Evolutionary conservation across 2,113 vertebrate genomes (phyloP).

Genomic region (Istiophorus platypterus): DNA sequence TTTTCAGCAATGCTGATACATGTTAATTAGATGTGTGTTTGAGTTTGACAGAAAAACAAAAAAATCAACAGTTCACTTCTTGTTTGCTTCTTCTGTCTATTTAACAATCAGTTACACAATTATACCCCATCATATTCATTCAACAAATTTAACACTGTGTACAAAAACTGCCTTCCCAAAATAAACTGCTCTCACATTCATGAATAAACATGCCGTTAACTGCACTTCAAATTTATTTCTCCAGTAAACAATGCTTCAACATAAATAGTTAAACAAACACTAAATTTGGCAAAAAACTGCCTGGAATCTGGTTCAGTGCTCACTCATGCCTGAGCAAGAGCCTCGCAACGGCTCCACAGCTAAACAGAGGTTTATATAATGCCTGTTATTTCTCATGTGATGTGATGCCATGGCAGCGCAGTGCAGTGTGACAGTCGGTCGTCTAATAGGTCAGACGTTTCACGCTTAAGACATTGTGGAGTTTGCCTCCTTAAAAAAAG

Average conservation of each 20-base stretch:
- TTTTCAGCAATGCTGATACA: not conserved
- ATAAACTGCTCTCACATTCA: not conserved
- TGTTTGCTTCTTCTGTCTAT: not conserved
- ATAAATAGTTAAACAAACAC: not conserved
- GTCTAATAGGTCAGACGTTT: conserved; percentile 21
- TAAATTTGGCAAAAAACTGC: not conserved
- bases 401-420: not conserved
- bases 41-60: not conserved
- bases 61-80: not conserved
- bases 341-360: not conserved
- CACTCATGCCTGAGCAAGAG: not conserved
- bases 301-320: not conserved
- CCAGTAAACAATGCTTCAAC: not conserved
- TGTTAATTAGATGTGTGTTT: not conserved
- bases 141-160: not conserved
- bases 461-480: not conserved
- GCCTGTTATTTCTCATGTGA: conserved; percentile 7
- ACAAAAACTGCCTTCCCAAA: not conserved
- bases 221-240: not conserved
- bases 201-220: conserved; percentile 9
- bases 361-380: conserved; percentile 9
- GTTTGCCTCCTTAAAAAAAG: not conserved
- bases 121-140: not conserved
- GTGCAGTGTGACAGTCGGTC: not conserved
- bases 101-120: conserved; percentile 4